Conservation (phyloP, 2,113 vertebrate genomes). For the Larimichthys crocea region DNA sequence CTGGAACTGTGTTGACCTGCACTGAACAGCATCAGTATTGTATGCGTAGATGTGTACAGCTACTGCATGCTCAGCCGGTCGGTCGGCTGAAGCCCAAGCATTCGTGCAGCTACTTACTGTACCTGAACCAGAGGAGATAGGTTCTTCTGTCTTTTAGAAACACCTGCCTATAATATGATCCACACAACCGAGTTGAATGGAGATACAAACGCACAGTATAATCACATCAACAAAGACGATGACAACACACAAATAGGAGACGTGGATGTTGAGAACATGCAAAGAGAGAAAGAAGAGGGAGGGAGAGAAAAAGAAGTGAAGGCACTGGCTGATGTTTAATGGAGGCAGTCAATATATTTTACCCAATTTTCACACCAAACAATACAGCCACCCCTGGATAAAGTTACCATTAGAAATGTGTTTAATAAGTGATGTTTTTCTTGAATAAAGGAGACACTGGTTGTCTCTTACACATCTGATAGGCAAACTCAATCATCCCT, state of each 20-base stretch:
- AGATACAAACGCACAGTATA: conserved; percentile 69
- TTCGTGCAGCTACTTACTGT: conserved; percentile 79
- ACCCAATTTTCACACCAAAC: conserved; percentile 46
- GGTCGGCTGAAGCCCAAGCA: conserved; percentile 73
- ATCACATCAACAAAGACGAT: conserved; percentile 63
- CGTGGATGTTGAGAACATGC: conserved; percentile 72
- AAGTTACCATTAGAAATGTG: conserved; percentile 26
- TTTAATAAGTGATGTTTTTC: conserved; percentile 12
- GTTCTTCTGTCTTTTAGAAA: conserved; percentile 83
- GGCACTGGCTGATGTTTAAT: conserved; percentile 69
- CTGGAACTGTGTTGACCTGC: conserved; percentile 33
- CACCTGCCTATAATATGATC: conserved; percentile 84
- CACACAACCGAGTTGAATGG: conserved; percentile 78
- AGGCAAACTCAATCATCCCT: background rate
- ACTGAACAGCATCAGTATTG: conserved; percentile 45
- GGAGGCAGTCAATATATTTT: conserved; percentile 59
- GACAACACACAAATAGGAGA: conserved; percentile 66
- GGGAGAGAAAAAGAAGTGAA: conserved; percentile 74
- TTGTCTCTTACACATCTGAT: conserved; percentile 18
- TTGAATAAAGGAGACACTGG: conserved; percentile 19
- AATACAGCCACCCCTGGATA: conserved; percentile 32
- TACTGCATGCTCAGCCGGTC: conserved; percentile 72
- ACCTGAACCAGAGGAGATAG: conserved; percentile 88
- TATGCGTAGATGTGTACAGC: conserved; percentile 52
- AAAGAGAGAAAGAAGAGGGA: conserved; percentile 68